Conservation (phyloP, 2,888 invertebrate genomes). For the Emesis russula region DNA sequence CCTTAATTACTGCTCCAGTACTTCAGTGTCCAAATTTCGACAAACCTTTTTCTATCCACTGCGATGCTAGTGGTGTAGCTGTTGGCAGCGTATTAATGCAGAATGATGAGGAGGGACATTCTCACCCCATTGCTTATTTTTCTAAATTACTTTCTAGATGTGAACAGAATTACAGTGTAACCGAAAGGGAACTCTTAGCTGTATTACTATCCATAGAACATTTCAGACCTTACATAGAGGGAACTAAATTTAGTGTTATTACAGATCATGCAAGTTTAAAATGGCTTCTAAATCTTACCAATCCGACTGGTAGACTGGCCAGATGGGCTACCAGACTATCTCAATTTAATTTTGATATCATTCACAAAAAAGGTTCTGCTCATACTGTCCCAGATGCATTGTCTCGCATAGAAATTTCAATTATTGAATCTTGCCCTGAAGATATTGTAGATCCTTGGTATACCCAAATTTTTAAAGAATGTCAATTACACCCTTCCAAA, state of each 20-base stretch:
- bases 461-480: not conserved
- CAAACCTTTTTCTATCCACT: constrained; percentile 65
- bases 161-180: constrained; percentile 67
- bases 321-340: constrained; percentile 82
- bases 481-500: constrained; percentile 42
- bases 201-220: constrained; percentile 63
- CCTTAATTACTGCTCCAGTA: constrained; percentile 47
- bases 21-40: constrained; percentile 60
- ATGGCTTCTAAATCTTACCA: constrained; percentile 54
- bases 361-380: constrained; percentile 75
- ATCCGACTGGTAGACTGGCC: constrained; percentile 80
- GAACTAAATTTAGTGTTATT: constrained; percentile 44
- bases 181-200: constrained; percentile 65
- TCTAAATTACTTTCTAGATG: constrained; percentile 39
- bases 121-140: constrained; percentile 65
- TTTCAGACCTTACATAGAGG: constrained; percentile 60
- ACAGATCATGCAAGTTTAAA: constrained; percentile 71
- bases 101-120: constrained; percentile 43
- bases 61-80: constrained; percentile 69
- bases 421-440: not conserved
- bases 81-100: constrained; percentile 45
- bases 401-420: constrained; percentile 41
- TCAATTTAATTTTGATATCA: constrained; percentile 72
- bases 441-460: not conserved
- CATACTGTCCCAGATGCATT: constrained; percentile 82